Evolutionary conservation across 2,797 vertebrate genomes (phyloP), one percentile per base, ranked within the genome.

Genomic region (Myripristis murdjan): DNA sequence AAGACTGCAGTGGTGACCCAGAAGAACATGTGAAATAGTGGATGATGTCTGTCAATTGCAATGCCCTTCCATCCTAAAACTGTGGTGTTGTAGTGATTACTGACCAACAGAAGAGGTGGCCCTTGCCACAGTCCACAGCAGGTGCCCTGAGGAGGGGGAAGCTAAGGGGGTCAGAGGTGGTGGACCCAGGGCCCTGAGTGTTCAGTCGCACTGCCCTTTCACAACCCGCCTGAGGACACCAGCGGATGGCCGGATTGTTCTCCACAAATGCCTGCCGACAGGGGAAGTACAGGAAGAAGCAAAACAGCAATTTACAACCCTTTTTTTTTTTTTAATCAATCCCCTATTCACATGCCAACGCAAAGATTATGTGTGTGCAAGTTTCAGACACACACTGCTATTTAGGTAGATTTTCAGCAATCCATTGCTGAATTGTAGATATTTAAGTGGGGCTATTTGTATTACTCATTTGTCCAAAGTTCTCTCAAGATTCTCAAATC

Each of bases 51-150:
- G 26, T 28, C 16, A 26, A 14, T 10, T 26, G 12, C n/a, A n/a
- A n/a, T n/a, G n/a, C n/a, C n/a, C n/a, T n/a, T n/a, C n/a, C n/a
- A n/a, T n/a, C n/a, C n/a, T 8, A 28, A 33, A 10, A 16, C 8
- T 26, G 10, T 0, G 2, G 26, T 18, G 4, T 68, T n/a, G 2
- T 1, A 5, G 4, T 66, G 14, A 61, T 39, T 44, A 92, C 90
- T 85, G 37, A 99, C 98, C 98, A 99, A 92, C 98, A 99, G 89
- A 99, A 99, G 62, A 99, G 96, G 84, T 99, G 98, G 64, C 97
- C 96, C 90, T 97, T 99, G 28, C 98, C 98, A 91, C 98, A 99
- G 53, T 99, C 98, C 62, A 99, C 98, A 47, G 98, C 98, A 56
- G 98, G 98, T 12, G 98, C 97, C 80, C 94, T 95, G 16, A 99